Percentiles rank a stretch among this genome's conserved stretches.
These are phyloP conservation scores for Aphidius gifuensis DNA, from an alignment of 1,140 invertebrate genomes.

Conservation along the genomic window DNA sequence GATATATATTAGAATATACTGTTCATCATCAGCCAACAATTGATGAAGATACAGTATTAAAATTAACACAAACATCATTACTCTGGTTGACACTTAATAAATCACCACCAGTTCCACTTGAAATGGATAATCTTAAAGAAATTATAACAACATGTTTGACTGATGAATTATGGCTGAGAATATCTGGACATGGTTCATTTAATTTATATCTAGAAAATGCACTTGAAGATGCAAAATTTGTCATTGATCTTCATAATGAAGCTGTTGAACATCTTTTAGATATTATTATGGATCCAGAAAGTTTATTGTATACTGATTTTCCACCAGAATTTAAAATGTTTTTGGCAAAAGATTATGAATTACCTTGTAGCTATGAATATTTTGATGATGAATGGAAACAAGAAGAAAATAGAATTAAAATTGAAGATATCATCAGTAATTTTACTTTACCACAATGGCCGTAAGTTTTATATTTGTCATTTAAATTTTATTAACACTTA, in stretches of 20 bases:
- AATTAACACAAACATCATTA: constrained; percentile 55
- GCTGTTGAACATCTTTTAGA: constrained; percentile 61
- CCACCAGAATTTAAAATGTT: constrained; percentile 55
- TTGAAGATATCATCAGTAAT: constrained; percentile 36
- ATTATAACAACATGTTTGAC: constrained; percentile 60
- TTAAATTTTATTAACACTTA: constrained; percentile 10
- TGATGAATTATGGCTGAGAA: constrained; percentile 64
- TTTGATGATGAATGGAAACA: constrained; percentile 58
- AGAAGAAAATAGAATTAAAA: constrained; percentile 34
- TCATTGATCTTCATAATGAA: constrained; percentile 65
- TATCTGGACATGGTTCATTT: constrained; percentile 54
- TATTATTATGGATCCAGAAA: constrained; percentile 59
- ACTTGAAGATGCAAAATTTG: constrained; percentile 58
- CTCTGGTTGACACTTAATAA: constrained; percentile 61
- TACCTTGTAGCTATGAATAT: constrained; percentile 57
- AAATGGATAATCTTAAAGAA: constrained; percentile 60
- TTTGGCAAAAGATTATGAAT: constrained; percentile 38
- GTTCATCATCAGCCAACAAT: constrained; percentile 45
- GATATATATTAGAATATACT: constrained; percentile 44
- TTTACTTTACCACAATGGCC: constrained; percentile 46
- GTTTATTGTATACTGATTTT: constrained; percentile 51
- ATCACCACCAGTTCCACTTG: constrained; percentile 55
- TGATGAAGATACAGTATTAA: constrained; percentile 49
- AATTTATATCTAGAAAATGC: constrained; percentile 53
- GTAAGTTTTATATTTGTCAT: constrained; percentile 31